Evolutionary conservation across 1,140 invertebrate genomes (phyloP).

Genomic region (Drosophila simulans): DNA sequence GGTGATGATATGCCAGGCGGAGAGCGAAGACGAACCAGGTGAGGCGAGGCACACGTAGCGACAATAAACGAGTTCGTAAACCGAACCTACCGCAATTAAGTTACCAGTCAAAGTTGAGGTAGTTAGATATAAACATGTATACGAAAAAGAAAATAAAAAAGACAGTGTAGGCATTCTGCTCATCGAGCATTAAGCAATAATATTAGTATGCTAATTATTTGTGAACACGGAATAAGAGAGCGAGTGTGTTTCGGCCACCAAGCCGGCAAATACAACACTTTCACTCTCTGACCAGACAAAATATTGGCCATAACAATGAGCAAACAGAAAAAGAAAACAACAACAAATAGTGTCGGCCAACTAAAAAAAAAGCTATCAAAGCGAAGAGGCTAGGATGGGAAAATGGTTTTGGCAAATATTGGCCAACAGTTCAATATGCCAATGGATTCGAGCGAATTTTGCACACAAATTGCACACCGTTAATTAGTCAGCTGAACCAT

Average conservation of each 20-base stretch:
- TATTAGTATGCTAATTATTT: constrained; percentile 30
- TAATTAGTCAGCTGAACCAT: constrained; percentile 22
- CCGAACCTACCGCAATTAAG: constrained; percentile 74
- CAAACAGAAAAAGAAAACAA: constrained; percentile 8
- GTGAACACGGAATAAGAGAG: constrained; percentile 47
- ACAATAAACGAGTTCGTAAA: constrained; percentile 49
- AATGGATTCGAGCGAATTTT: constrained; percentile 26
- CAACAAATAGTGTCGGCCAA: constrained; percentile 7
- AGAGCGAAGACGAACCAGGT: constrained; percentile 29
- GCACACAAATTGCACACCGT: constrained; percentile 23
- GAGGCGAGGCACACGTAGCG: constrained; percentile 37
- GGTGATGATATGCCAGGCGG: constrained; percentile 15
- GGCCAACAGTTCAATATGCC: constrained; percentile 47
- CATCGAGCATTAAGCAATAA: constrained; percentile 20
- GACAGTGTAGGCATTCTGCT: constrained; percentile 18
- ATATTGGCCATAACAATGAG: constrained; percentile 50
- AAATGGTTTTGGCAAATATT: constrained; percentile 34
- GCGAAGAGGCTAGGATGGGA: not conserved
- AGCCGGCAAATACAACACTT: constrained; percentile 42
- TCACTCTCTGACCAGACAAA: constrained; percentile 36
- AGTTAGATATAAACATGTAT: constrained; percentile 10
- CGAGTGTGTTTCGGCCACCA: constrained; percentile 8
- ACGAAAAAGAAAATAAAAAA: not conserved
- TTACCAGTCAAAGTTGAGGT: constrained; percentile 19
- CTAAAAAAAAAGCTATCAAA: constrained; percentile 8